Base-by-base conservation (phyloP, 2,888 invertebrate genomes). In the Allygus modestus region DNA sequence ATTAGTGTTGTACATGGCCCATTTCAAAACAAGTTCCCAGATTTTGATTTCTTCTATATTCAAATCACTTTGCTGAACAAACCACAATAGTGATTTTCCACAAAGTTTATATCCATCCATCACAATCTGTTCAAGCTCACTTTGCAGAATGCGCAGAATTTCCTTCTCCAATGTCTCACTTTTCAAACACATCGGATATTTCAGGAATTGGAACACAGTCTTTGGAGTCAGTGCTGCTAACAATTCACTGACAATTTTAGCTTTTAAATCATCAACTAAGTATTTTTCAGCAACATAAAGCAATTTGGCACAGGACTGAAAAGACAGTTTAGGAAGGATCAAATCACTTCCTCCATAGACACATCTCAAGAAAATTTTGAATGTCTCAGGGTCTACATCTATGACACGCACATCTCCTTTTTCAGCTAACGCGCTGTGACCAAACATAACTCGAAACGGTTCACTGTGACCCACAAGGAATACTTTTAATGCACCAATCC, bases 221-320 rank as follows among this genome's bases (percentile, higher is more conserved):
- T 54, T 15, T 20, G 23, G 23, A 17, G 4, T 23, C n/a, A 54
- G 23, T 54, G 54, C 5, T 54, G 4, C n/a, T 5, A 17, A 54
- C 23, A 23, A 20, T 17, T 54, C 5, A 5, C 5, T 20, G 5
- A 17, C 54, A 54, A 54, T 15, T 54, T 54, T 17, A 20, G 54
- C 5, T 54, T 54, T 54, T 54, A 54, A 5, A 5, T 54, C 54
- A 23, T 54, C 4, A 54, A 54, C 54, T 54, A 54, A 23, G 15
- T 54, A 54, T 54, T 54, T 54, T 23, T 54, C 54, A 17, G 23
- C n/a, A 20, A 54, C 54, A 54, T 54, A 54, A 20, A 54, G 23
- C 15, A 54, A 23, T 5, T 54, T 17, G n/a, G 15, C 54, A 17
- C 54, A 20, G 15, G 17, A 17, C 17, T 54, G 7, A 54, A 54